Base-by-base conservation (phyloP, 1,140 invertebrate species). In the Pogonus chalceus region DNA sequence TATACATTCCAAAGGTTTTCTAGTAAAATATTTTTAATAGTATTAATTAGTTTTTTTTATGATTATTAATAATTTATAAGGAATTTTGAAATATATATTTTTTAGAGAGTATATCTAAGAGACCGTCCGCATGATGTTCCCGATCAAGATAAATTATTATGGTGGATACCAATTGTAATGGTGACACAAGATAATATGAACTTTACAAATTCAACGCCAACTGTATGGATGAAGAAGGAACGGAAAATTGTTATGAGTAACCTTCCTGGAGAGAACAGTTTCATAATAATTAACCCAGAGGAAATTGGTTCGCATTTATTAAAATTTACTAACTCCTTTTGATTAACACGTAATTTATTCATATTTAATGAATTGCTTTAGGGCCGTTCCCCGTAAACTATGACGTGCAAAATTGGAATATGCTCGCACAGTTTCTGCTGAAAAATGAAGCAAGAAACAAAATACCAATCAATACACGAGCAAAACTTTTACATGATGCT, bases 351-450 rank as follows among this genome's bases (percentile, higher is more conserved):
- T n/a, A 47, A 56, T 51, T 35, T 54, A 20, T 35, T 51, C 22
- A 4, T 10, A 9, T 10, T 49, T 51, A 14, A 51, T 51, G n/a
- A n/a, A n/a, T n/a, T n/a, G 18, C 4, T 18, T 10, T 63, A 82
- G 85, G 84, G 1, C 86, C 88, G 52, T 90, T 84, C 64, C 80
- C 85, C 3, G 88, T 91, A 0, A 90, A 90, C 61, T 91, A 91
- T 63, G 88, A 91, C 58, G 56, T 67, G 3, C 64, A 75, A n/a
- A 90, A 90, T 63, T 91, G 88, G 89, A 77, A 82, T 56, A 75
- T 87, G 57, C 64, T 91, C 1, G 75, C 80, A 0, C 62, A 77
- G 1, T 88, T 75, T 62, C 67, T 90, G 2, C 75, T 77, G 61
- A 72, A 73, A 39, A 60, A 76, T 47, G 61, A 72, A 49, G 56